A percentile compares a stretch with the other conserved stretches of the same genome.
These are phyloP conservation scores for Raphicerus campestris DNA, from an alignment of 2,113 vertebrate genomes.

Conservation along the genomic window DNA sequence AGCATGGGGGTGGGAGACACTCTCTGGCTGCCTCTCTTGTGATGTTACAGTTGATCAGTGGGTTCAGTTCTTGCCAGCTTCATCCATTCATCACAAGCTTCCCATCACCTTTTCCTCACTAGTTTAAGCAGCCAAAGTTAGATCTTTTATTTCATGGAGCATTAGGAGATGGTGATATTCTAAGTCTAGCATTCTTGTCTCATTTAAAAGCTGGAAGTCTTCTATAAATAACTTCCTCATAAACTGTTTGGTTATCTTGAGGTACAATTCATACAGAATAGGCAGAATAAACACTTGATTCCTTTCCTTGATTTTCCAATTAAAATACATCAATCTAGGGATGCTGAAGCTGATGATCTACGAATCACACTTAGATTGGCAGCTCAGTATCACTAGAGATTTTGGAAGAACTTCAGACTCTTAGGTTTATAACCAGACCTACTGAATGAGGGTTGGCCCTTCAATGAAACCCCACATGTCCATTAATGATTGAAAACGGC, in stretches of 20 bases:
- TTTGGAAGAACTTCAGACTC: not conserved
- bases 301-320: not conserved
- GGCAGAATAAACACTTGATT: not conserved
- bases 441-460: not conserved
- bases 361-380: not conserved
- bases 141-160: not conserved
- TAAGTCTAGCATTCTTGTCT: not conserved
- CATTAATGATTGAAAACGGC: not conserved
- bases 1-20: too few relatives aligned
- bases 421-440: not conserved
- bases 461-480: not conserved
- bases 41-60: not conserved
- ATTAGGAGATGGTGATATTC: not conserved
- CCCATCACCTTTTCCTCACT: not conserved
- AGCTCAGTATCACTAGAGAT: not conserved
- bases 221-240: not conserved
- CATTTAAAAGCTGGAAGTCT: not conserved
- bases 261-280: not conserved
- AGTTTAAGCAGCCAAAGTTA: not conserved
- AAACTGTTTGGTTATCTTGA: not conserved
- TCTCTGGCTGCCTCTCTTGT: not conserved
- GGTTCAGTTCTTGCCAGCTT: not conserved
- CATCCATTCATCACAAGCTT: not conserved
- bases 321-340: not conserved
- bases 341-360: not conserved